Evolutionary conservation across 2,113 vertebrate species (phyloP).

Genomic region (Desmodus rotundus): DNA sequence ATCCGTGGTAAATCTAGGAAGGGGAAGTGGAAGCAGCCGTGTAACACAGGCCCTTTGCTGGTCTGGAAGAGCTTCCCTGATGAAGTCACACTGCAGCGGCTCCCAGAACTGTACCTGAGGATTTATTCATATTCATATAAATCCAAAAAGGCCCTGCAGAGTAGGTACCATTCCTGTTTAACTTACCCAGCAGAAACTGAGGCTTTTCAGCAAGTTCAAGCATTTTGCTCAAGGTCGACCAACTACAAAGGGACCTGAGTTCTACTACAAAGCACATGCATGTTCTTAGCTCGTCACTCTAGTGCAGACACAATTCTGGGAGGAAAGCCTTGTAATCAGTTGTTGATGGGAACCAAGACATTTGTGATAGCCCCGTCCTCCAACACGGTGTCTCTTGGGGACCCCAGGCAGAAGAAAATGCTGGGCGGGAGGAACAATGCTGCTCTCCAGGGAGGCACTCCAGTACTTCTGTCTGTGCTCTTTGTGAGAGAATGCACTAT

Average conservation of each 20-base stretch:
- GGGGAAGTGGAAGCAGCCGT: rapidly evolving
- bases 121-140: not conserved
- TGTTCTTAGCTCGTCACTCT: not conserved
- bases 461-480: not conserved
- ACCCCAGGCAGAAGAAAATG: not conserved
- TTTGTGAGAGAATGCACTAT: not conserved
- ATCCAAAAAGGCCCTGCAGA: not conserved
- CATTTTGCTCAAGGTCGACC: not conserved
- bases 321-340: not conserved
- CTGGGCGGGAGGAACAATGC: not conserved
- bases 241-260: not conserved
- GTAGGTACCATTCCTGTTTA: not conserved
- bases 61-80: not conserved
- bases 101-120: not conserved
- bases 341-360: rapidly evolving
- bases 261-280: not conserved
- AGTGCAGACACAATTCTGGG: not conserved
- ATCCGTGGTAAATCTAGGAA: not conserved
- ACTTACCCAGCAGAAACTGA: not conserved
- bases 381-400: not conserved
- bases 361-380: not conserved
- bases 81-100: not conserved
- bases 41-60: not conserved
- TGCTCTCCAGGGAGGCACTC: not conserved
- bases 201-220: not conserved